Base-by-base conservation (phyloP, 64 coral and sea anemone species). In the Actinia tenebrosa region DNA sequence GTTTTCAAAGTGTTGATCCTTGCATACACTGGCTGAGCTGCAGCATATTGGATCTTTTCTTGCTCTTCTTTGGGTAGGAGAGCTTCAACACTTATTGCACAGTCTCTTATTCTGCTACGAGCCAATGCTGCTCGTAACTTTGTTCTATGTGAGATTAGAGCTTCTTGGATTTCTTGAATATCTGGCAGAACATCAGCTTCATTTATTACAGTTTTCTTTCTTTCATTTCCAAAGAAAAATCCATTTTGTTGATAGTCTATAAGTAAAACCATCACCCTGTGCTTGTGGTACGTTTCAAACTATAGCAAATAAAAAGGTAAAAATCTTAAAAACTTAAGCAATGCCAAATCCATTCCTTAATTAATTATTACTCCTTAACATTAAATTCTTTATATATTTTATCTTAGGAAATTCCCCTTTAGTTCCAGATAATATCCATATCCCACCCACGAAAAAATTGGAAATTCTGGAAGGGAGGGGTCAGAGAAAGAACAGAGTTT, bases 231-330 rank as follows among this genome's bases (percentile, higher is more conserved):
- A 91, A 99, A 99, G 75, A 92, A 95, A 87, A 99, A 99, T 61
- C 93, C 93, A 91, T 99, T 99, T 63, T 99, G 97, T 87, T 99
- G 97, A 81, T 99, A 99, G 71, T 99, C 97, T 5, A 99, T 83
- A 60, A 99, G 44, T 53, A 93, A 68, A 9, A 99, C 90, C 83
- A 89, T 89, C 19, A 99, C 97, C 60, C 89, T 89, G 81, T 99
- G 91, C 46, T 95, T 95, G 86, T 95, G 93, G 37, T 99, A 89
- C 43, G 97, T 79, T 88, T 99, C 97, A 71, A 95, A 75, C 97
- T 99, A 85, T n/a, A 44, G 18, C 10, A 87, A 58, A 87, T 69
- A 47, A 45, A 37, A 54, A 11, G 54, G 1, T 55, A 90, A 80
- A 53, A 7, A 13, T 19, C 53, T 92, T 20, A 14, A 25, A 82